Evolutionary conservation across 2,113 vertebrate genomes (phyloP).

Genomic region (Numenius arquata): DNA sequence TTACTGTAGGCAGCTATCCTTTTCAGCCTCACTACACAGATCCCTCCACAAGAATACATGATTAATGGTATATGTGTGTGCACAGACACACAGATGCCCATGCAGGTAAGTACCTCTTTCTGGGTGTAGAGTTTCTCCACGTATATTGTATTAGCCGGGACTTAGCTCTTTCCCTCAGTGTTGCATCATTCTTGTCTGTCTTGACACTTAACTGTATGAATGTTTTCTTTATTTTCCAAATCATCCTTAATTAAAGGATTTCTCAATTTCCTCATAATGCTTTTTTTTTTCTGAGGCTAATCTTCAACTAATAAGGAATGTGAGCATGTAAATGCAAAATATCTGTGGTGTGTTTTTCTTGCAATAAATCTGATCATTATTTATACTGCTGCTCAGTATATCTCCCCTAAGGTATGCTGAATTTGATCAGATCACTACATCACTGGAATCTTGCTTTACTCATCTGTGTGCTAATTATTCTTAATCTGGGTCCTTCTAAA

Average conservation of each 20-base stretch:
- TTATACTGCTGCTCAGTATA: background rate
- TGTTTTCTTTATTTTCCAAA: background rate
- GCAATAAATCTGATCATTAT: background rate
- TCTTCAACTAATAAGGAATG: constrained; percentile 2
- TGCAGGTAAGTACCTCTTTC: background rate
- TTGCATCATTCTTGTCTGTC: background rate
- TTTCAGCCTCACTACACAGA: background rate
- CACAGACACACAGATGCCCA: background rate
- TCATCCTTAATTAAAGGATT: background rate
- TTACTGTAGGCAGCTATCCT: background rate
- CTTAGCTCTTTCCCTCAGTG: background rate
- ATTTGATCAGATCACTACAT: background rate
- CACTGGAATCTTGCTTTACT: background rate
- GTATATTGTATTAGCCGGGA: background rate
- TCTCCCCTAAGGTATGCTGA: constrained; percentile 26
- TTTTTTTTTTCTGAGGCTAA: background rate
- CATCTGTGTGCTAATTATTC: constrained; percentile 36
- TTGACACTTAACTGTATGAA: background rate
- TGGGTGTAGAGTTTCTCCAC: background rate
- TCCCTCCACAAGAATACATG: background rate
- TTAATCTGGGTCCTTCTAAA: constrained; percentile 42
- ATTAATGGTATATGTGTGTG: background rate
- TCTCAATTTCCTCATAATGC: background rate
- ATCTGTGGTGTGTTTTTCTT: background rate
- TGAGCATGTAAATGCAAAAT: background rate